Base-by-base conservation (phyloP, 2,113 vertebrate species). In the Tricholaema leucomelas region DNA sequence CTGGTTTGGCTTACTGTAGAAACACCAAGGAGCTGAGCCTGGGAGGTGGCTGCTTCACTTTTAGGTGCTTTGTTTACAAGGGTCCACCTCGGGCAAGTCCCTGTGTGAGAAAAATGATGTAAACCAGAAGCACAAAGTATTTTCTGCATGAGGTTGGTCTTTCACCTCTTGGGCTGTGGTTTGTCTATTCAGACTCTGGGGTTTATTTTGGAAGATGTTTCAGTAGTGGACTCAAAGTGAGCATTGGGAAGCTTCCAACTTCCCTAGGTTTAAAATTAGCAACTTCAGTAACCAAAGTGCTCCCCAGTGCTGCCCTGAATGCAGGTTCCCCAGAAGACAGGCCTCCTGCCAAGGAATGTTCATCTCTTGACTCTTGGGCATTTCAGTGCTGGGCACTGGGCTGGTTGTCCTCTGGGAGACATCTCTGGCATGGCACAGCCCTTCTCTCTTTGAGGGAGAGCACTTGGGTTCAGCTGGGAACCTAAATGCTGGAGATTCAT, bases 71-170 rank as follows among this genome's bases (percentile, higher is more conserved):
- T 15, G 4, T 55, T 12, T 38, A 0, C 4, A 12, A 28, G 52
- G 52, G 35, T 36, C 71, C 33, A 3, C 40, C 1, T 1, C 6
- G 33, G 59, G 74, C 59, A 38, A 25, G 50, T 13, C 10, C 63
- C 66, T 3, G 0, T 0, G 0, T 2, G 16, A 66, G 25, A 5
- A 25, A 20, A 50, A 0, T 13, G 28, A 18, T 23, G 38, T 60
- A 0, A 50, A 28, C 4, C 0, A 35, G 50, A 31, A 59, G 48
- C 71, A 25, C 35, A 1, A 0, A 5, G 31, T 12, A 31, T 25
- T 48, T 67, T 7, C 24, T 56, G n/a, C 15, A 1, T 1, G 19
- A 8, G 25, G 21, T 3, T 23, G 52, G 18, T 8, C 1, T 9
- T 31, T 46, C 54, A 3, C 11, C 0, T 14, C 48, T 35, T 17